These are phyloP conservation scores for Campaea margaritaria DNA, from an alignment of 2,888 invertebrate genomes.

Conservation along the genomic window DNA sequence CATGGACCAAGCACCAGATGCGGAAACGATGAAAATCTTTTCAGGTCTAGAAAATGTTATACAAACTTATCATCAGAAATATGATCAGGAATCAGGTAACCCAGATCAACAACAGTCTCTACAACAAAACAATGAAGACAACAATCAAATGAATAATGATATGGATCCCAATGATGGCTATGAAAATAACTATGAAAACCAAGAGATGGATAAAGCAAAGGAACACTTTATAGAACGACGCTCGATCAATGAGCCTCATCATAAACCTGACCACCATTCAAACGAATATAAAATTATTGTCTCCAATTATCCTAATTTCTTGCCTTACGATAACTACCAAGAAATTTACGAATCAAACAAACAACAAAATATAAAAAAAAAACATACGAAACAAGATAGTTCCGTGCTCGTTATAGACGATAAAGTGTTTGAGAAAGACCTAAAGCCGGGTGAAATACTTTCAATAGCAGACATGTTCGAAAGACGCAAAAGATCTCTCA, in stretches of 20 bases:
- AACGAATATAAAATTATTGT: constrained; percentile 60
- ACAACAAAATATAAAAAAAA: constrained; percentile 18
- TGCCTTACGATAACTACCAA: constrained; percentile 55
- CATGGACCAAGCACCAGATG: constrained; percentile 68
- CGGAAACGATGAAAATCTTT: constrained; percentile 68
- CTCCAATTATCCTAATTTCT: constrained; percentile 42
- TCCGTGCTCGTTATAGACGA: constrained; percentile 49
- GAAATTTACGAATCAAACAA: constrained; percentile 51
- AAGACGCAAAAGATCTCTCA: constrained; percentile 61
- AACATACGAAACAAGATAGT: not conserved
- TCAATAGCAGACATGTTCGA: constrained; percentile 55
- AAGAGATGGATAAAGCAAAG: constrained; percentile 26
- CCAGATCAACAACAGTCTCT: not conserved
- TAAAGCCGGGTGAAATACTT: constrained; percentile 65
- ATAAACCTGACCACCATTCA: constrained; percentile 54
- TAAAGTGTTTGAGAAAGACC: constrained; percentile 55
- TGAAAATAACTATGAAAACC: constrained; percentile 26
- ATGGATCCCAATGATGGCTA: constrained; percentile 1
- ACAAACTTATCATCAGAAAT: constrained; percentile 63
- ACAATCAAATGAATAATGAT: constrained; percentile 21
- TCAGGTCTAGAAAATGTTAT: constrained; percentile 68
- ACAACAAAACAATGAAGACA: constrained; percentile 18
- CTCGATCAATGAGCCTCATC: constrained; percentile 42
- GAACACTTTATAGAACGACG: constrained; percentile 52
- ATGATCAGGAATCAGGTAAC: constrained; percentile 43